Base-by-base conservation (phyloP, 2,113 vertebrate genomes). In the Phyllostomus discolor region DNA sequence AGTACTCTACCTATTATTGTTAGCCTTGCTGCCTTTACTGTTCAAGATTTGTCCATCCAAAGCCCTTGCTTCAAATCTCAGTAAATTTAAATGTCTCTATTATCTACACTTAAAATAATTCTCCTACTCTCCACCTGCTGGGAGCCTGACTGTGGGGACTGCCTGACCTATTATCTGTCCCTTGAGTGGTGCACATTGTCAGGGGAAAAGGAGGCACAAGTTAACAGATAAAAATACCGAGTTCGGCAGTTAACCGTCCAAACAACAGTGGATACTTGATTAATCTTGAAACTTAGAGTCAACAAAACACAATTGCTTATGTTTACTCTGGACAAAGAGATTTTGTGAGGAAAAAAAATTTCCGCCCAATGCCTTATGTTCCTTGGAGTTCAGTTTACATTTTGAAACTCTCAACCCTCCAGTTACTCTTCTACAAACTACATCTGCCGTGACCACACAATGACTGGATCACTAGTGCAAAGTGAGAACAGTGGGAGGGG, bases 181-280 rank as follows among this genome's bases (percentile, higher is more conserved):
- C 46, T 46, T 78, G 35, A 87, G 43, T 84, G 26, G 41, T 41
- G 22, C 41, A 73, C 22, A 14, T 20, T 88, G 66, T 35, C 24
- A 73, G 87, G 88, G 66, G 67, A 94, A 86, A 95, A 95, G 90
- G 62, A 96, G 91, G 85, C 16, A 35, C 4, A 19, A 94, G 38
- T 93, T 76, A 59, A 94, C 48, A 91, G 78, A 91, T 94, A 91
- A 91, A 92, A 96, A 87, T 2, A 35, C 31, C 76, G 72, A 48
- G 38, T 28, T 73, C 33, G 75, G 31, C 73, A 52, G 54, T 92
- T 54, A 52, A 86, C 70, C 81, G 95, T 93, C 59, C 75, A 87
- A 87, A 50, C n/a, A 22, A 33, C 26, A 76, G 62, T 17, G 35
- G 57, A 84, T 72, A 66, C 38, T 81, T 81, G 31, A 79, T 89